Evolutionary conservation across 1,140 invertebrate species (phyloP), one percentile per base, ranked within the genome.

Genomic region (Drosophila kurseongensis): DNA sequence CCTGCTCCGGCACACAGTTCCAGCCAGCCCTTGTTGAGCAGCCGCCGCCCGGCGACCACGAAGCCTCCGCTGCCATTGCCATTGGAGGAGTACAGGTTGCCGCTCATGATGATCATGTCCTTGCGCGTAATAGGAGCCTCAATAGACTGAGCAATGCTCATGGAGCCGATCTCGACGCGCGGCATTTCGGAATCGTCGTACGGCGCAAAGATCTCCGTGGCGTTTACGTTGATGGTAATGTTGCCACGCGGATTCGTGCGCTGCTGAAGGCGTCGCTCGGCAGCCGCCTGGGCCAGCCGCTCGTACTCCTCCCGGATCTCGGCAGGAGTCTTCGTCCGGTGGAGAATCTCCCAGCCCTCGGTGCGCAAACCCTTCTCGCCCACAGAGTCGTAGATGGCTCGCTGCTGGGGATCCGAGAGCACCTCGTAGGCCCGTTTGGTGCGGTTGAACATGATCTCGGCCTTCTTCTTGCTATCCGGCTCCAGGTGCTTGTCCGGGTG

Each of bases 231-330:
- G 32, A 99, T 95, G 40, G 96, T 97, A 16, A 99, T 95, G 59
- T 95, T 96, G 13, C 97, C 97, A 80, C 96, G 96, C 1, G 98
- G 98, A 94, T 99, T 98, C 1, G 98, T 98, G 63, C 96, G 94
- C 80, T 97, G 96, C 75, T 98, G 95, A 16, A 99, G 93, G 50
- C 95, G 94, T 73, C 96, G 94, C 90, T 99, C 97, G 78, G 98
- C 97, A 5, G 88, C 84, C 13, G 85, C 90, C 74, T 93, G 91
- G 8, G 96, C 95, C 23, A 98, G 93, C 79, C 96, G 94, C 93
- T 99, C 97, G 94, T 98, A 98, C 93, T 99, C 98, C 79, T 98
- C 98, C 65, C 97, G 93, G 51, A 99, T 99, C 94, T 99, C 98
- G 75, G 96, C 95, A 9, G 98, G 97, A 5, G 98, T 98, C 93